A percentile compares a stretch with the other conserved stretches of the same genome.
These are phyloP conservation scores for Hirudinaria manillensis DNA, from an alignment of 2,888 invertebrate genomes.

Conservation along the genomic window DNA sequence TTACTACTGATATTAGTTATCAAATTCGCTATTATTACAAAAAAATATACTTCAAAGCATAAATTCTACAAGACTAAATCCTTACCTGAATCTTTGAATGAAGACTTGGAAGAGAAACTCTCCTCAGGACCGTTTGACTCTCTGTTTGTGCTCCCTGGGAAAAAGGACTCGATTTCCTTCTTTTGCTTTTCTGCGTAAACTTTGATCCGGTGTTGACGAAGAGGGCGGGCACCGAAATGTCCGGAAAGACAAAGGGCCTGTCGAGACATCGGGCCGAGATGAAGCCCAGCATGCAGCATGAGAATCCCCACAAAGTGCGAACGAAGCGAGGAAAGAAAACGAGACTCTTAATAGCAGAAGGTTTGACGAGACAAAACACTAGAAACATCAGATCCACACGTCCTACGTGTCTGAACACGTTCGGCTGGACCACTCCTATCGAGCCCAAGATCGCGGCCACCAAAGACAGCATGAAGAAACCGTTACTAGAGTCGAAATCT, in stretches of 20 bases:
- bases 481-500: neutral
- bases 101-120: slow-evolving; percentile 1
- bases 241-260: neutral
- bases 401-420: neutral
- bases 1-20: too few relatives aligned
- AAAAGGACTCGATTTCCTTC: slow-evolving; percentile 11
- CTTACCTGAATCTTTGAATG: neutral
- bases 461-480: neutral
- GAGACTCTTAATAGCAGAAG: neutral
- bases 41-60: too few relatives aligned
- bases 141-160: neutral
- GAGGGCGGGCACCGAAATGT: neutral
- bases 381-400: slow-evolving; percentile 5
- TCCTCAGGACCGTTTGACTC: slow-evolving; percentile 3
- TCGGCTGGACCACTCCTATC: neutral
- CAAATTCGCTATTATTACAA: too few relatives aligned
- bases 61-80: neutral
- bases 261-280: neutral
- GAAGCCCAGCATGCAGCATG: slow-evolving; percentile 10
- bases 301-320: neutral
- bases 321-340: neutral
- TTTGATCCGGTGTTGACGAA: neutral
- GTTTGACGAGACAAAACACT: neutral
- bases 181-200: neutral
- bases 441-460: neutral